These are phyloP conservation scores for Pseudoatta argentina DNA, from an alignment of 1,140 invertebrate species.

Conservation along the genomic window DNA sequence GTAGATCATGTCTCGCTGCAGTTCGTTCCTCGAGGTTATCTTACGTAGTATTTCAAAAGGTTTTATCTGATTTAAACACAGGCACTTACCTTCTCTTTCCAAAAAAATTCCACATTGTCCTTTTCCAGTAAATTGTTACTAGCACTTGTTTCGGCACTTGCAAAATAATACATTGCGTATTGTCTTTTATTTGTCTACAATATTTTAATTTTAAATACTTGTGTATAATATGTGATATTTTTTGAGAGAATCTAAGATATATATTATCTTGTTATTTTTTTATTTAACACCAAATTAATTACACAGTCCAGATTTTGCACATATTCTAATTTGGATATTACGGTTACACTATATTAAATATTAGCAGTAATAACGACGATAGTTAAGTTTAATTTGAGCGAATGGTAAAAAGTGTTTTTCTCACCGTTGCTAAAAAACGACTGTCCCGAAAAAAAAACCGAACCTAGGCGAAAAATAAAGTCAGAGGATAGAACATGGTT, in stretches of 20 bases:
- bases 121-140: background rate
- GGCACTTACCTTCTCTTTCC: constrained; percentile 7
- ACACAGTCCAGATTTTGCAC: background rate
- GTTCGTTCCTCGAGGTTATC: background rate
- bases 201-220: background rate
- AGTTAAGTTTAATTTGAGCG: background rate
- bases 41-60: constrained; percentile 1
- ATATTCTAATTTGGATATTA: background rate
- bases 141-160: background rate
- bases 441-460: background rate
- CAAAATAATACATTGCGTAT: background rate
- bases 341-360: background rate
- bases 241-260: background rate
- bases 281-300: background rate
- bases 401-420: background rate
- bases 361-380: background rate
- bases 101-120: background rate
- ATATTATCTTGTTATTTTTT: background rate
- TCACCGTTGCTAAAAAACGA: background rate
- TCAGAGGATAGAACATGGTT: background rate
- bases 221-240: background rate
- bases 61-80: constrained; percentile 16
- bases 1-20: background rate
- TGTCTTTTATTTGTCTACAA: background rate
- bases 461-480: background rate